phyloP scores from a whole-genome alignment of 92 coral and sea anemone genomes.

The Pocillopora grandis region DNA sequence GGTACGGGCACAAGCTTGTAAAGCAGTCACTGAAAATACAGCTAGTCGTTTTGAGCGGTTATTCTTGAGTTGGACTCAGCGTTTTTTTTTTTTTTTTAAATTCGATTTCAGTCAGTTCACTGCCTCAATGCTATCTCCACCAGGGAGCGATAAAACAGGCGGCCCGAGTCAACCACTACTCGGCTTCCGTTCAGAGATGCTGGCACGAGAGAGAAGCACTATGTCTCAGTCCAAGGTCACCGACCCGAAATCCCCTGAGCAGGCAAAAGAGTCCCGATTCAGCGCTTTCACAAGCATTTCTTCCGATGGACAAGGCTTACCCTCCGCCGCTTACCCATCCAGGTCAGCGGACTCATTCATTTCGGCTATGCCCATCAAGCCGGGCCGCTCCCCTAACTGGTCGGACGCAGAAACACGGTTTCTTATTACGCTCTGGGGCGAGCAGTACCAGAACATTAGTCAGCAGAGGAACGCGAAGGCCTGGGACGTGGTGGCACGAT shows the following conservation, averaged over 20 bases:
- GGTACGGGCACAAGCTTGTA: no score
- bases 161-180: conserved; percentile 17
- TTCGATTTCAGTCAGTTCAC: conserved; percentile 33
- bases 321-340: not conserved
- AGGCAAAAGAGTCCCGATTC: conserved; percentile 24
- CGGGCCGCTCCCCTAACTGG: conserved; percentile 58
- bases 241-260: conserved; percentile 6
- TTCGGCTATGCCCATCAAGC: conserved; percentile 37
- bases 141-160: conserved; percentile 14
- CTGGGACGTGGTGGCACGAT: conserved; percentile 50
- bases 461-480: conserved; percentile 58
- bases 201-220: conserved; percentile 16
- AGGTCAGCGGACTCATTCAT: conserved; percentile 15
- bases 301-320: not conserved
- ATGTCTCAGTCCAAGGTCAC: not conserved
- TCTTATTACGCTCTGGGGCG: conserved; percentile 49
- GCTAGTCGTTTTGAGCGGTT: no score
- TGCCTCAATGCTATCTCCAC: conserved; percentile 13
- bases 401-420: conserved; percentile 64
- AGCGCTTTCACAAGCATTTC: conserved; percentile 29
- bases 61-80: no score
- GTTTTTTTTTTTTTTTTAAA: not conserved
- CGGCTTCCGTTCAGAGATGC: conserved; percentile 12
- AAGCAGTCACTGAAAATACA: no score
- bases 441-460: conserved; percentile 55